These are phyloP conservation scores for Spicauda simplicius DNA, from an alignment of 2,888 invertebrate genomes.

Conservation along the genomic window DNA sequence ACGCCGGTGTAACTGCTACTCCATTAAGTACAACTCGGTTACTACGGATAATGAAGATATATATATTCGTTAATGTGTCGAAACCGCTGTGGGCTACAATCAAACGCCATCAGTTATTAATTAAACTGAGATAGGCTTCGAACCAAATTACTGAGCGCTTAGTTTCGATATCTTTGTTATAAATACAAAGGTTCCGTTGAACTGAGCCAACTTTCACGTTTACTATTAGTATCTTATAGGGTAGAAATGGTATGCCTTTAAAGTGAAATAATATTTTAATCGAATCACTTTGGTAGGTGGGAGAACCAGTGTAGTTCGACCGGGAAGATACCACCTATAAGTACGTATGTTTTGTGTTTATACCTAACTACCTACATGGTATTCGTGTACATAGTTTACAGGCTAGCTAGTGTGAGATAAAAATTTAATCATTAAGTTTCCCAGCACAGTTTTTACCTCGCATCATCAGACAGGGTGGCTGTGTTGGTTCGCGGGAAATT, in stretches of 20 bases:
- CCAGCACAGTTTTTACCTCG: conserved; percentile 20
- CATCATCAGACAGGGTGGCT: conserved; percentile 24
- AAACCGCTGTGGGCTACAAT: conserved; percentile 33
- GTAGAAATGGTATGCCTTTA: too few species aligned
- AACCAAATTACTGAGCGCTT: conserved; percentile 31
- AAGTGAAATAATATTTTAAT: too few species aligned
- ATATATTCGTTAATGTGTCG: conserved; percentile 39
- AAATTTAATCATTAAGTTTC: conserved; percentile 16
- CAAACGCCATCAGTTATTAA: conserved; percentile 38
- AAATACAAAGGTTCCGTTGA: conserved; percentile 21
- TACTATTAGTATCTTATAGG: too few species aligned
- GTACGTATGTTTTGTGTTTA: too few species aligned
- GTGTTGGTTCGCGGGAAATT: conserved; percentile 5
- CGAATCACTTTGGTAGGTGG: too few species aligned
- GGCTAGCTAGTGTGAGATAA: neutral
- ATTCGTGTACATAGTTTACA: neutral
- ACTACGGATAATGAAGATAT: conserved; percentile 37
- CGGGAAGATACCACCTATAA: too few species aligned
- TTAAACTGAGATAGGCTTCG: conserved; percentile 32
- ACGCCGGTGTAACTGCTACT: conserved; percentile 29
- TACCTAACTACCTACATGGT: neutral
- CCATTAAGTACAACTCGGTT: conserved; percentile 5
- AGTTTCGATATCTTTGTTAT: conserved; percentile 33
- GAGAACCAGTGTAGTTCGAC: too few species aligned
- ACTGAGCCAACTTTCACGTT: neutral